Percentiles rank a stretch among this genome's conserved stretches.
Evolutionary conservation across 2,888 invertebrate species (phyloP).

Genomic region (Drosophila affinis): DNA sequence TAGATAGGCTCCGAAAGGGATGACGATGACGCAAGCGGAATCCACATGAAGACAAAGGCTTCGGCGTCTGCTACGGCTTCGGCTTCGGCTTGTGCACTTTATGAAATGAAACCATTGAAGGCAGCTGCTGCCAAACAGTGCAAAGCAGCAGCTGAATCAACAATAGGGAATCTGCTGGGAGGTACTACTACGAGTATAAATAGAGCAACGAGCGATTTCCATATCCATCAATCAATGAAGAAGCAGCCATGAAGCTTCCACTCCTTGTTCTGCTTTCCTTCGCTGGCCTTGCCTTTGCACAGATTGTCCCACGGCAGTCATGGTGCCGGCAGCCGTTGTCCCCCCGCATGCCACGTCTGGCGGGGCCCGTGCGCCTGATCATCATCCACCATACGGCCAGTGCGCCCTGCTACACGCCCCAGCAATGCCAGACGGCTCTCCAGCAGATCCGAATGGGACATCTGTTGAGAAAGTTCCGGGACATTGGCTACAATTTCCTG

Average conservation of each 20-base stretch:
- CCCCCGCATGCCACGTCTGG: slow-evolving; percentile 70
- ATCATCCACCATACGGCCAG: slow-evolving; percentile 88
- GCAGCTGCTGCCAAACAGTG: background rate
- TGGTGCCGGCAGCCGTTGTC: slow-evolving; percentile 40
- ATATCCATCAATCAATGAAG: background rate
- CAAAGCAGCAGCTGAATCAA: slow-evolving; percentile 22
- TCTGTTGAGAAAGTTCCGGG: slow-evolving; percentile 86
- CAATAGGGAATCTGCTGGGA: background rate
- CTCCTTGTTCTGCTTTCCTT: slow-evolving; percentile 7
- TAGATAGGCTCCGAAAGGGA: background rate
- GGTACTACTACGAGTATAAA: slow-evolving; percentile 8
- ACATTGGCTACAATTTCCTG: slow-evolving; percentile 88
- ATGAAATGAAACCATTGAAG: slow-evolving; percentile 14
- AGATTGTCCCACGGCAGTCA: slow-evolving; percentile 29
- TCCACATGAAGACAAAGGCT: slow-evolving; percentile 24
- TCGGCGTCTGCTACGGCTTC: slow-evolving; percentile 2
- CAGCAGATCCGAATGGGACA: slow-evolving; percentile 87
- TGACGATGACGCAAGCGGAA: slow-evolving; percentile 52
- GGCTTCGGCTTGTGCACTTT: slow-evolving; percentile 2
- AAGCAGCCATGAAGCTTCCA: slow-evolving; percentile 25
- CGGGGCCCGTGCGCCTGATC: slow-evolving; percentile 86
- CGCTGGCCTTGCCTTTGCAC: slow-evolving; percentile 4
- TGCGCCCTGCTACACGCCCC: slow-evolving; percentile 85
- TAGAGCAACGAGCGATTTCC: background rate
- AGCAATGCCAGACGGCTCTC: slow-evolving; percentile 85